Evolutionary conservation across 2,797 vertebrate species (phyloP).

Genomic region (Knipowitschia caucasica): DNA sequence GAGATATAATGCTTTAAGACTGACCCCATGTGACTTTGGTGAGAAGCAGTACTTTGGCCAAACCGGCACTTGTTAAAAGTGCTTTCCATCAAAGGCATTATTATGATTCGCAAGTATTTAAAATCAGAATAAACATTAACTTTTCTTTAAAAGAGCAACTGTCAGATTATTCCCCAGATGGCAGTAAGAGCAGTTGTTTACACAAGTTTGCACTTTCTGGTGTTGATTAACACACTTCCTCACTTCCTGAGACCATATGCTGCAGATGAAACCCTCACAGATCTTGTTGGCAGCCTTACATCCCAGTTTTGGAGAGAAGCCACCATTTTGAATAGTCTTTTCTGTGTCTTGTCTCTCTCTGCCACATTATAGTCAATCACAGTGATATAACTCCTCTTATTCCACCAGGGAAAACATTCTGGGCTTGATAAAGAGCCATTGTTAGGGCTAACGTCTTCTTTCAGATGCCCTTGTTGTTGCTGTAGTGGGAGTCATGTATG

Average conservation of each 20-base stretch:
- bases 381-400: conserved; percentile 27
- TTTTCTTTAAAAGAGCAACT: conserved; percentile 7
- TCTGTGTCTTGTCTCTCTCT: conserved; percentile 8
- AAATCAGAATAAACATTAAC: background rate
- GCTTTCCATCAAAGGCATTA: background rate
- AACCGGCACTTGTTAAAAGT: background rate
- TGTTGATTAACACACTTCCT: conserved; percentile 40
- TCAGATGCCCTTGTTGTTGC: too few relatives aligned
- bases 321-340: conserved; percentile 6
- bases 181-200: conserved; percentile 43
- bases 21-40: background rate
- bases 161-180: conserved; percentile 45
- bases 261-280: conserved; percentile 42
- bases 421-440: conserved; percentile 55
- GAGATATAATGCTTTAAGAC: background rate
- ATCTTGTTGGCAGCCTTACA: conserved; percentile 19
- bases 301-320: conserved; percentile 15
- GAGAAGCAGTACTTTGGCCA: background rate
- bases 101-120: background rate
- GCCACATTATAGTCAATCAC: conserved; percentile 9
- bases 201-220: conserved; percentile 47
- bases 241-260: conserved; percentile 55
- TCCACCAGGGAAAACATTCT: conserved; percentile 45
- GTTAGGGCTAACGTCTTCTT: conserved; percentile 53
- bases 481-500: too few relatives aligned